phyloP scores from a whole-genome alignment of 2,888 invertebrate species.

The Oxyscelio sp. region DNA sequence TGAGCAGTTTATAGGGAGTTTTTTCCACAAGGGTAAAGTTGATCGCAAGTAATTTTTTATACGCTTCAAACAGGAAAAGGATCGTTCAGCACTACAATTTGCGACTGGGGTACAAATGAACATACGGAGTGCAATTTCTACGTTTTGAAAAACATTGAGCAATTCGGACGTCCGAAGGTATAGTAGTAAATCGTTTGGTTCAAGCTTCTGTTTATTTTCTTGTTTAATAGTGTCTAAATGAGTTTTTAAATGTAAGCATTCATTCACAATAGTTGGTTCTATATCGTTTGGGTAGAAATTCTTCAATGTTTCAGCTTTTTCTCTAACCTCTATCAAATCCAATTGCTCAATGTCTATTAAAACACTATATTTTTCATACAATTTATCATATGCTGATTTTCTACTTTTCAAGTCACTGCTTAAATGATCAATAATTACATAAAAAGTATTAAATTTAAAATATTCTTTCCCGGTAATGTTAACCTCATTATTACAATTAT shows the following conservation, averaged over 20 bases:
- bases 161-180: slow-evolving; percentile 18
- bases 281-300: slow-evolving; percentile 45
- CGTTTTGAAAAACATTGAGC: slow-evolving; percentile 18
- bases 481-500: slow-evolving; percentile 1
- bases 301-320: slow-evolving; percentile 22
- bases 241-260: slow-evolving; percentile 37
- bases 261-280: slow-evolving; percentile 27
- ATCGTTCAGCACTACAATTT: slow-evolving; percentile 33
- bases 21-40: too few species aligned
- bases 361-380: slow-evolving; percentile 18
- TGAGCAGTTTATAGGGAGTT: too few species aligned
- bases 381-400: slow-evolving; percentile 1
- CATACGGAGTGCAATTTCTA: slow-evolving; percentile 21
- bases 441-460: slow-evolving; percentile 46
- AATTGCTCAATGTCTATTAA: slow-evolving; percentile 12
- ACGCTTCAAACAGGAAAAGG: too few species aligned
- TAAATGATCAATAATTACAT: slow-evolving; percentile 40
- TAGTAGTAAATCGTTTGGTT: not conserved
- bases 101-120: slow-evolving; percentile 20
- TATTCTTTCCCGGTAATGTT: not conserved
- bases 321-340: not conserved
- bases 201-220: not conserved
- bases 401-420: slow-evolving; percentile 21
- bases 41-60: too few species aligned
- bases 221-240: not conserved